These are phyloP conservation scores for Serinus canaria DNA, from an alignment of 2,113 vertebrate species.

Conservation along the genomic window DNA sequence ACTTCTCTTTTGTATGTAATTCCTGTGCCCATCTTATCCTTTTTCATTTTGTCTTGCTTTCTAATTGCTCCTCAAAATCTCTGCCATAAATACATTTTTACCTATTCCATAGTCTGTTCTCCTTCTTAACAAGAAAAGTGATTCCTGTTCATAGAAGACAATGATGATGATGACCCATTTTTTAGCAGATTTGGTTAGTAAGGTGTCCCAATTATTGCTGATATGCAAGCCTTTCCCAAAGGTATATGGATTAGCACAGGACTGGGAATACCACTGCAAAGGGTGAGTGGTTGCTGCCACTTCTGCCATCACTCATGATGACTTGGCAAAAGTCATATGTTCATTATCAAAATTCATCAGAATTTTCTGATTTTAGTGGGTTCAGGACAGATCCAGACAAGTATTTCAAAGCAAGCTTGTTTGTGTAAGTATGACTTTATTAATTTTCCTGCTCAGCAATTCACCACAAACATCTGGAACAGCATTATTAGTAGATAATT, in stretches of 20 bases:
- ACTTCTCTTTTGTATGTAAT: background rate
- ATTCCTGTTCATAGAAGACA: background rate
- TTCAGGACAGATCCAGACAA: background rate
- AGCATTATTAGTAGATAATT: constrained; percentile 15
- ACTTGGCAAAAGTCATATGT: background rate
- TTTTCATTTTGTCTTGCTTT: background rate
- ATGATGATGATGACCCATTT: background rate
- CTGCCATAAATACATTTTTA: background rate
- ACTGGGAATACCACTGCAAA: background rate
- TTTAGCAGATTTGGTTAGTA: background rate
- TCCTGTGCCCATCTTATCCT: background rate
- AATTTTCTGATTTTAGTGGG: background rate
- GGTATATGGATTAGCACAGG: background rate
- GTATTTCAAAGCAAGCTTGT: background rate
- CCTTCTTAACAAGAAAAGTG: background rate
- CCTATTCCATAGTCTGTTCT: background rate
- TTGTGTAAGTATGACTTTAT: constrained; percentile 30
- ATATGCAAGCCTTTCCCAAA: background rate
- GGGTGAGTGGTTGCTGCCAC: background rate
- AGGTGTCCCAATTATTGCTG: background rate
- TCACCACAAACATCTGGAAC: constrained; percentile 22
- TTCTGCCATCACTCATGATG: background rate
- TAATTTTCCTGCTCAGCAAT: constrained; percentile 17
- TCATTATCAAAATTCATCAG: background rate
- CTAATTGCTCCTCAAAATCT: background rate